Evolutionary conservation across 1,140 invertebrate species (phyloP).

Genomic region (Halyomorpha halys): DNA sequence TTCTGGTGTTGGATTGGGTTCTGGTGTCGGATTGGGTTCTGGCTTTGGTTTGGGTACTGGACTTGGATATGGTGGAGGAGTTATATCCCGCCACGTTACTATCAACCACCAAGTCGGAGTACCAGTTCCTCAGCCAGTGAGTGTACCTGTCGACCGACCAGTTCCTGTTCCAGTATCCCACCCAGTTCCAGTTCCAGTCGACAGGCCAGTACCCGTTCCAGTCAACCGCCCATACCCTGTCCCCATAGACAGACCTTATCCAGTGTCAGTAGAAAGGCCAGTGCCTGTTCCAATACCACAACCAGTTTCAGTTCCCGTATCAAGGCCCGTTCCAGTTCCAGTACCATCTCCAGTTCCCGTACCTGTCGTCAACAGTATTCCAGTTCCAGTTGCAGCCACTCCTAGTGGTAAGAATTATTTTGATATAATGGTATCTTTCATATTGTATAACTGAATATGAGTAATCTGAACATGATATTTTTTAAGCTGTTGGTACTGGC

Average conservation of each 20-base stretch:
- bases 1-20: not conserved
- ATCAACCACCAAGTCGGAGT: conserved; percentile 26
- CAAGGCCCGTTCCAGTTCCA: conserved; percentile 22
- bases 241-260: conserved; percentile 1
- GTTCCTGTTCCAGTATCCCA: conserved; percentile 26
- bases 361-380: conserved; percentile 23
- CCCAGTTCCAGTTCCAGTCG: conserved; percentile 28
- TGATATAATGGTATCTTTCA: no score
- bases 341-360: conserved; percentile 27
- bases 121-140: conserved; percentile 27
- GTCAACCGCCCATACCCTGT: conserved; percentile 27
- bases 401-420: not conserved
- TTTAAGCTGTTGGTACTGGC: not conserved
- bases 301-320: conserved; percentile 25
- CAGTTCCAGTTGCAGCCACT: not conserved
- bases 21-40: not conserved
- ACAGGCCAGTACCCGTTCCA: conserved; percentile 28
- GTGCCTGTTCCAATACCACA: conserved; percentile 28
- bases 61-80: not conserved
- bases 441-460: no score
- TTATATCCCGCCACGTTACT: conserved; percentile 21
- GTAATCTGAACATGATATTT: no score
- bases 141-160: conserved; percentile 29
- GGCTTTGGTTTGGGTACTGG: conserved; percentile 16
- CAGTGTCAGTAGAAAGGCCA: conserved; percentile 29